These are phyloP conservation scores for Corapipo altera DNA, from an alignment of 2,113 vertebrate genomes.

Conservation along the genomic window DNA sequence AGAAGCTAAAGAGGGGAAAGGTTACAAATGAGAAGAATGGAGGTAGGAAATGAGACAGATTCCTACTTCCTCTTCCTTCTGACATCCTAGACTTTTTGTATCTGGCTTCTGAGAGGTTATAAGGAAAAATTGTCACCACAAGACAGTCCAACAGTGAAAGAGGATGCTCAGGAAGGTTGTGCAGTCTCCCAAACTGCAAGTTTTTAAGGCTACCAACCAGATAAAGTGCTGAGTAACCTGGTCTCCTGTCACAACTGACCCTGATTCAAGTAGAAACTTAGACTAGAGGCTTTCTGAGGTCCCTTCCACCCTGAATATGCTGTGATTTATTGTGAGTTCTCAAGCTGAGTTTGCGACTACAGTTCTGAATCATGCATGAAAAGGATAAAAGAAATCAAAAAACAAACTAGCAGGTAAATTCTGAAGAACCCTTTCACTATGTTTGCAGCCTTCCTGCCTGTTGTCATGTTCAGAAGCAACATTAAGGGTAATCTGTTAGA, in stretches of 20 bases:
- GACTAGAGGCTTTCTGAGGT: not conserved
- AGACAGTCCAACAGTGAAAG: not conserved
- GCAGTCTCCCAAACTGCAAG: fast-evolving
- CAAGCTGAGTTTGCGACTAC: not conserved
- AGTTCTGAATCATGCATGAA: not conserved
- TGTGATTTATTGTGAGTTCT: not conserved
- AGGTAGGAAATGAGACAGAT: not conserved
- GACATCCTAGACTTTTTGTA: not conserved
- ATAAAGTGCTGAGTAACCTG: not conserved
- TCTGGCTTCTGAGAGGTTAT: not conserved
- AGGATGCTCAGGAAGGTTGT: not conserved
- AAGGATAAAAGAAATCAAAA: not conserved
- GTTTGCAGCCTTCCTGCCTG: not conserved
- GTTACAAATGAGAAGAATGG: not conserved
- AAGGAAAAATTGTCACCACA: not conserved
- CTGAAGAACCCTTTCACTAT: not conserved
- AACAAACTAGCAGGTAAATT: not conserved
- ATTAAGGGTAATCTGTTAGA: not conserved
- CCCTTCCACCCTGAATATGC: not conserved
- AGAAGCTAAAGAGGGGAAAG: not conserved
- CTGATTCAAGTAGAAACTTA: not conserved
- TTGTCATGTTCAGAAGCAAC: not conserved
- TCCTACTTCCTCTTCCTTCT: not conserved
- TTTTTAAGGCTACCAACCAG: not conserved
- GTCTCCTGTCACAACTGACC: not conserved